Conservation (phyloP, 1,140 invertebrate species). For the Mya arenaria region DNA sequence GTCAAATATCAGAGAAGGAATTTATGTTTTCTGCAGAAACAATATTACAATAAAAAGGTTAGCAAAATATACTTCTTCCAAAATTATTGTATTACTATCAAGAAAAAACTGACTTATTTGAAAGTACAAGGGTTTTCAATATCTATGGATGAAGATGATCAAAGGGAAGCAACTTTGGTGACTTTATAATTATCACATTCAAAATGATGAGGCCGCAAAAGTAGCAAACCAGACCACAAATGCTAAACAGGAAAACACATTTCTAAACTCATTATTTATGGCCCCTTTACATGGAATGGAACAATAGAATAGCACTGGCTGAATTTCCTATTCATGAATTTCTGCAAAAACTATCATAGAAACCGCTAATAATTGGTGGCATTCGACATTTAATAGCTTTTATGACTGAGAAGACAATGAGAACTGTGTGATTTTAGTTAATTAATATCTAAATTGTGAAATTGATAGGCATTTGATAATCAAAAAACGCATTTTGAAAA, state of each 20-base stretch:
- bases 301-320: not conserved
- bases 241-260: not conserved
- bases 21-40: too few species aligned
- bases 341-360: not conserved
- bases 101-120: too few species aligned
- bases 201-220: not conserved
- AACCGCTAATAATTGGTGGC: not conserved
- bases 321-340: not conserved
- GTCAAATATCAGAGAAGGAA: too few species aligned
- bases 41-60: too few species aligned
- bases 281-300: not conserved
- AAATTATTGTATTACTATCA: too few species aligned
- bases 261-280: not conserved
- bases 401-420: not conserved
- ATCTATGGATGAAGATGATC: slow-evolving; percentile 26
- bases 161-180: slow-evolving; percentile 36
- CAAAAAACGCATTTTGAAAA: not conserved
- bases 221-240: not conserved
- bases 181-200: slow-evolving; percentile 1
- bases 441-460: not conserved
- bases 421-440: not conserved
- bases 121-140: too few species aligned
- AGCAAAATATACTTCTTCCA: too few species aligned
- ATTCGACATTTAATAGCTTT: not conserved
- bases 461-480: not conserved